Evolutionary conservation across 2,113 vertebrate species (phyloP), one percentile per base, ranked within the genome.

Genomic region (Brachyhypopomus gauderio): DNA sequence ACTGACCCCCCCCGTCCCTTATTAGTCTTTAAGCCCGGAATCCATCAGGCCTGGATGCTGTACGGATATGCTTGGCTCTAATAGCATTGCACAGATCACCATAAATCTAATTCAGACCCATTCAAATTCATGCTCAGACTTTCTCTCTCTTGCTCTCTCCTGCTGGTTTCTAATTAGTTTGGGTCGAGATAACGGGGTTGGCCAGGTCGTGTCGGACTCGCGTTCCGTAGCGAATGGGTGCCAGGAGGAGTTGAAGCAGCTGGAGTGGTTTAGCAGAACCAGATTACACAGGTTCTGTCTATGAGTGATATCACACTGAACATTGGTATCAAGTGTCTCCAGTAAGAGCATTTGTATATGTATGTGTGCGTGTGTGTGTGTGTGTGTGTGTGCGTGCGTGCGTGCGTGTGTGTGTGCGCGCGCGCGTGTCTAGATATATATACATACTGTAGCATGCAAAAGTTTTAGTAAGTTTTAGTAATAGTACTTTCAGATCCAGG

Each of bases 211-310:
- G 67, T 41, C 36, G n/a, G 34, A 70, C n/a, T 70, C 22, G 67
- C 45, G 9, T 14, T 52, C 45, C 9, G 20, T 70, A 70, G 67
- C 41, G 67, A 41, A 70, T 6, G 34, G 36, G 19, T 38, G 36
- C 34, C 34, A 70, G 67, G n/a, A 70, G 67, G 67, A 22, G 34
- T 38, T 27, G 66, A 69, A 69, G 66, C 66, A 69, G 66, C 5
- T 69, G 66, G 66, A 38, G 67, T 70, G 19, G 22, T 41, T 70
- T 70, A 70, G 14, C 7, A 70, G 41, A 41, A 38, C 36, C 34
- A 41, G 36, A 41, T 70, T 41, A 52, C 45, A 52, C 9, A 45
- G 34, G 36, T 70, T 70, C 45, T 52, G 45, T 52, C 45, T 52
- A 52, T 11, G 12, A 52, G 45, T 52, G 9, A 52, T 52, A 52